Evolutionary conservation across 1,140 invertebrate genomes (phyloP).

Genomic region (Thaumetopoea pityocampa): DNA sequence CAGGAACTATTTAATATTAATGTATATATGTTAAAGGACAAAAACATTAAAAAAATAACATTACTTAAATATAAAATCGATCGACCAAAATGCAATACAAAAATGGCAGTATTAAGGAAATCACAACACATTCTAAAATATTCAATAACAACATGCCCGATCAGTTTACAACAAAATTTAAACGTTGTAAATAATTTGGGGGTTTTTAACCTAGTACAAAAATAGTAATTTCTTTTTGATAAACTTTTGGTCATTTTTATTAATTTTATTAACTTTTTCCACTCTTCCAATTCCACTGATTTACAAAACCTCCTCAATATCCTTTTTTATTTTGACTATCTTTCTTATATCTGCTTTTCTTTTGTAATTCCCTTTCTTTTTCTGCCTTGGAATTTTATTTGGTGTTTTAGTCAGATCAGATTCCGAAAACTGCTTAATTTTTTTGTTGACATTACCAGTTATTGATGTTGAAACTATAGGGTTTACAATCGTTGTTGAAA

Average conservation of each 20-base stretch:
- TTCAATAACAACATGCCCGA: slow-evolving; percentile 13
- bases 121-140: slow-evolving; percentile 18
- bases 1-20: too few relatives aligned
- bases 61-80: slow-evolving; percentile 10
- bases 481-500: slow-evolving; percentile 23
- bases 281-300: background rate
- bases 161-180: too few relatives aligned
- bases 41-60: background rate
- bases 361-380: slow-evolving; percentile 45
- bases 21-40: background rate
- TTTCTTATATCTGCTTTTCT: slow-evolving; percentile 43
- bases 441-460: slow-evolving; percentile 60
- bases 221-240: too few relatives aligned
- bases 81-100: slow-evolving; percentile 9
- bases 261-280: background rate
- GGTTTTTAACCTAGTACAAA: too few relatives aligned
- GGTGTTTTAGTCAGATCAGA: slow-evolving; percentile 33
- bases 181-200: too few relatives aligned
- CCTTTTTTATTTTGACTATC: slow-evolving; percentile 57
- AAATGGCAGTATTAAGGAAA: slow-evolving; percentile 12
- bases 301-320: slow-evolving; percentile 55
- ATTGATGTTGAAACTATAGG: slow-evolving; percentile 41
- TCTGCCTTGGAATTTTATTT: slow-evolving; percentile 34
- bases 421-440: slow-evolving; percentile 66
- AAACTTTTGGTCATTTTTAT: too few relatives aligned